phyloP scores from a whole-genome alignment of 2,888 invertebrate genomes.

The Diplolepis rosae region DNA sequence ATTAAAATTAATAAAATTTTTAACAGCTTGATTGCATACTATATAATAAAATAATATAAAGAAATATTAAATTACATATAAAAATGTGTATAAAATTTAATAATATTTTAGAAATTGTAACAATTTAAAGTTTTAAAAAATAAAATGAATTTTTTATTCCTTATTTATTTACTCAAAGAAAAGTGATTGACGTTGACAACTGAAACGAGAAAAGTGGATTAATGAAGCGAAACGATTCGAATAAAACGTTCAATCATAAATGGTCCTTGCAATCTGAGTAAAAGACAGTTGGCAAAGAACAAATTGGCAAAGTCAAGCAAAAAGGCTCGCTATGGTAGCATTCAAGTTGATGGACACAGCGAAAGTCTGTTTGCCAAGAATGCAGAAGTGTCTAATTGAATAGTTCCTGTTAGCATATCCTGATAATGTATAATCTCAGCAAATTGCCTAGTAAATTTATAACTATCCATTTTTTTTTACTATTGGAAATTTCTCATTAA shows the following conservation, averaged over 20 bases:
- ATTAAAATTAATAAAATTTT: too few species aligned
- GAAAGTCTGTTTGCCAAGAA: conserved; percentile 22
- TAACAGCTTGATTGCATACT: too few species aligned
- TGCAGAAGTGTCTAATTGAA: conserved; percentile 9
- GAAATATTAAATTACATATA: too few species aligned
- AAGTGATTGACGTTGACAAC: background rate
- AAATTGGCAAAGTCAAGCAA: conserved; percentile 27
- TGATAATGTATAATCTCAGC: conserved; percentile 1
- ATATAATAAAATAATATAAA: too few species aligned
- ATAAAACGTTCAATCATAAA: background rate
- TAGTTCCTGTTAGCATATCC: background rate
- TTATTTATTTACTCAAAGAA: background rate
- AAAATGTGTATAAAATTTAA: too few species aligned
- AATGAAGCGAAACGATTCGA: conserved; percentile 16
- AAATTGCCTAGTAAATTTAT: background rate
- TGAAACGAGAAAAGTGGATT: background rate
- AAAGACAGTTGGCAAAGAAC: conserved; percentile 25
- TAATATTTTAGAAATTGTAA: too few species aligned
- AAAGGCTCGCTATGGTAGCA: conserved; percentile 8
- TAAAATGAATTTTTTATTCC: too few species aligned
- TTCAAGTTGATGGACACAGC: conserved; percentile 26
- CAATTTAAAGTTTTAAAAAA: too few species aligned
- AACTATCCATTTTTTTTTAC: background rate
- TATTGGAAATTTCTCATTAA: too few species aligned
- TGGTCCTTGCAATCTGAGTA: conserved; percentile 5